Base-by-base conservation (phyloP, 1,140 invertebrate genomes). In the Tetramorium simillimum region DNA sequence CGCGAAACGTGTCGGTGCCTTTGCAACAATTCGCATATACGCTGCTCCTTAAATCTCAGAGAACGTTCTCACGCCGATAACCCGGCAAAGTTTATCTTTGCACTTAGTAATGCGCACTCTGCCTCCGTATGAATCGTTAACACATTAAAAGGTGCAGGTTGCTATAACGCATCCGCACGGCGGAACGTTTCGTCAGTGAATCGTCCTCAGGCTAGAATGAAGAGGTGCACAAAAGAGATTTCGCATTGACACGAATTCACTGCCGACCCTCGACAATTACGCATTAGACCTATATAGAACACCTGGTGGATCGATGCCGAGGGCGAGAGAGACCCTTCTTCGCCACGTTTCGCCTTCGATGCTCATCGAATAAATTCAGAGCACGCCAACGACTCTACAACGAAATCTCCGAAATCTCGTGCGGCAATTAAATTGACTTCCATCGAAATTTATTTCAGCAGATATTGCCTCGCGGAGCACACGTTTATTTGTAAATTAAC, bases 221-320 rank as follows among this genome's bases (percentile, higher is more conserved):
- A 28, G 12, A 62, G 43, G 18, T n/a, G 21, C 63, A 84, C 69
- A 87, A 87, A 84, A 65, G 80, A 85, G 58, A 87, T 62, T 76
- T 72, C 49, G 53, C 58, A 85, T 85, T 87, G 80, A 84, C 69
- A 87, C 69, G 60, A 85, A 85, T 87, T 85, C 65, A 87, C 40
- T 60, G 43, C 10, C 70, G 60, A 65, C 53, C 53, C 69, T 56
- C 69, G 53, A 85, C 86, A 85, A 87, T 87, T 87, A 87, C 86
- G 67, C 37, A 60, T 75, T 69, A 65, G 37, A 67, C 69, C 33
- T 82, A 85, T 70, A 87, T 56, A 69, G 81, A 85, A 87, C 81
- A 87, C 72, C 81, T 87, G 80, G 86, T 12, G 72, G 63, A 87
- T 85, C 70, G 81, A 87, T 76, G 70, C 53, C 28, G 60, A 65